Evolutionary conservation across 2,888 invertebrate species (phyloP).

Genomic region (Tryphoninae sp.): DNA sequence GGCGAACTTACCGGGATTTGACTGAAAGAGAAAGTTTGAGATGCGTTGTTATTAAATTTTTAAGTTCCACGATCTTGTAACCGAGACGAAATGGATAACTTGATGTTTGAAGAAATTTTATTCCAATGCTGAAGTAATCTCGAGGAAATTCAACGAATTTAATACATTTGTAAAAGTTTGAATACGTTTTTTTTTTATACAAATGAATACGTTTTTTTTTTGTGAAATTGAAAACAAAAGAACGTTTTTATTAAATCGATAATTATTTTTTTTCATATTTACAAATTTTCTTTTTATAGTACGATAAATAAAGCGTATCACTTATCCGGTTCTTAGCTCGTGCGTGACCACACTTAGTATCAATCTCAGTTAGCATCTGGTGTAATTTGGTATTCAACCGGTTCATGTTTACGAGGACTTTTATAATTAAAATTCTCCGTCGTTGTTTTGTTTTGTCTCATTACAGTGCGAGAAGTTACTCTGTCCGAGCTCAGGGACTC

Average conservation of each 20-base stretch:
- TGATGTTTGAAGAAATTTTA: no score
- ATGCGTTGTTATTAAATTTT: neutral
- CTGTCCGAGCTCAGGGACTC: slow-evolving; percentile 81
- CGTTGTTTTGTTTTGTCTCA: slow-evolving; percentile 52
- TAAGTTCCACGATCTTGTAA: neutral
- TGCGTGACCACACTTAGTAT: neutral
- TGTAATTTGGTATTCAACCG: slow-evolving; percentile 4
- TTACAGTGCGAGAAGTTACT: slow-evolving; percentile 80
- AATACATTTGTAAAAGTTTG: no score
- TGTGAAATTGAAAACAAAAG: no score
- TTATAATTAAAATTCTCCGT: slow-evolving; percentile 35
- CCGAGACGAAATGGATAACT: slow-evolving; percentile 4
- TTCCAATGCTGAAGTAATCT: no score
- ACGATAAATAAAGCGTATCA: slow-evolving; percentile 7
- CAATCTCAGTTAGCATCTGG: neutral
- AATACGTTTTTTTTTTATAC: no score
- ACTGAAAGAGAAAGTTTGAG: neutral
- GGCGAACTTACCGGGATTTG: neutral
- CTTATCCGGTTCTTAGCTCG: slow-evolving; percentile 1
- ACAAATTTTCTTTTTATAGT: no score
- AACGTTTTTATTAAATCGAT: no score
- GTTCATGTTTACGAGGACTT: slow-evolving; percentile 5
- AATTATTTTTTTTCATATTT: no score
- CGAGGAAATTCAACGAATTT: no score
- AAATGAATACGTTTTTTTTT: no score